Base-by-base conservation (phyloP, 2,113 vertebrate genomes). In the Nycticryphes semicollaris region DNA sequence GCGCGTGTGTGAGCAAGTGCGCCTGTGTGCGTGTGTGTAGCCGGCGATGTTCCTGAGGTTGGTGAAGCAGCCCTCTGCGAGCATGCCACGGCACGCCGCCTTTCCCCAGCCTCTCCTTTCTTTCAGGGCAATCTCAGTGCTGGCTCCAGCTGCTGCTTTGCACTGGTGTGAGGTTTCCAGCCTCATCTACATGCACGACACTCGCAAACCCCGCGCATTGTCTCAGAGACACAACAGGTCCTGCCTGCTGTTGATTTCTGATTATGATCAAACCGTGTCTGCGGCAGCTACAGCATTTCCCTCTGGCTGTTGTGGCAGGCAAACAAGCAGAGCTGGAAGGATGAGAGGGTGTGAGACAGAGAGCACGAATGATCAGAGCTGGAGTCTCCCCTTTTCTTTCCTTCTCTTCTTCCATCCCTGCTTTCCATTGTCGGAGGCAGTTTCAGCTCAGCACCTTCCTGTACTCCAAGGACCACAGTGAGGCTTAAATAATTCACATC, bases 201-300 rank as follows among this genome's bases (percentile, higher is more conserved):
- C 91, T 92, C 63, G 18, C 82, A 15, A 14, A 50, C 13, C 60
- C 91, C 13, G 15, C 2, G 95, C 97, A 96, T 97, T 93, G 95
- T 95, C 94, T 96, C n/a, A 5, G 45, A 89, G 88, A 45, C 86
- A 95, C 97, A 97, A 97, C 97, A 95, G 97, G 97, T 97, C 92
- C 82, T 91, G 92, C 93, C 92, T 76, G 91, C 87, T 53, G 92
- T 10, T 62, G 95, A 41, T 37, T 86, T 74, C 14, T 28, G 90
- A 74, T 86, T 62, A 45, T 1, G 69, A 95, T 92, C 90, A 75
- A 81, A 48, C 70, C 3, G 81, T 21, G 68, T 75, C 84, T 64
- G 95, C 91, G 7, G 89, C 77, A 9, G 89, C 85, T 3, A 39
- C 85, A 59, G 95, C 89, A 0, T 50, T 93, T 63, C 94, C 81